phyloP scores from a whole-genome alignment of 2,797 vertebrate genomes.

The Staurois parvus region DNA sequence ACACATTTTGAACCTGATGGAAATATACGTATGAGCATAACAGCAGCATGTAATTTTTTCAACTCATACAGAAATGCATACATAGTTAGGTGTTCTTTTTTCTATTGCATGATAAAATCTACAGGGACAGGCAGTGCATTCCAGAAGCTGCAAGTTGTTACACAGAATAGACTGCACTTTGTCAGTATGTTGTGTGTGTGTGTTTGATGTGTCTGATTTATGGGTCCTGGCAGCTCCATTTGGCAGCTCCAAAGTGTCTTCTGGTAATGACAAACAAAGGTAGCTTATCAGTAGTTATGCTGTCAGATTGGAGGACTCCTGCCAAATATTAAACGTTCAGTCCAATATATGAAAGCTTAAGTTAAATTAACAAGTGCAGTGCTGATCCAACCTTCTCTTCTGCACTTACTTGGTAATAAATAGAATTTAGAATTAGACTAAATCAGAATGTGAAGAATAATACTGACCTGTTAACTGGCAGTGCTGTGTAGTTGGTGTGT shows the following conservation, averaged over 20 bases:
- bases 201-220: slow-evolving; percentile 57
- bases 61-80: background rate
- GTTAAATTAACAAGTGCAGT: slow-evolving; percentile 26
- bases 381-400: background rate
- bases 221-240: slow-evolving; percentile 45
- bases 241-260: slow-evolving; percentile 12
- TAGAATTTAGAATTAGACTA: background rate
- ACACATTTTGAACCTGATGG: background rate
- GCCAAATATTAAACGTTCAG: slow-evolving; percentile 50
- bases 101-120: slow-evolving; percentile 16
- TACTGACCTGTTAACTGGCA: background rate
- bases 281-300: slow-evolving; percentile 32
- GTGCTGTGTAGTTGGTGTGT: background rate
- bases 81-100: background rate
- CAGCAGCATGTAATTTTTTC: background rate
- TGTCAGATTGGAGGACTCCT: slow-evolving; percentile 35
- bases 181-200: background rate
- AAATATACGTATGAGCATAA: background rate
- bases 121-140: slow-evolving; percentile 40
- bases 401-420: background rate
- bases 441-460: background rate
- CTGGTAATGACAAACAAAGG: slow-evolving; percentile 37
- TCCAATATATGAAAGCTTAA: background rate
- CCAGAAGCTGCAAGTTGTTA: slow-evolving; percentile 58
- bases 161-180: slow-evolving; percentile 45